These are phyloP conservation scores for Beris morrisii DNA, from an alignment of 2,888 invertebrate genomes.

Conservation along the genomic window DNA sequence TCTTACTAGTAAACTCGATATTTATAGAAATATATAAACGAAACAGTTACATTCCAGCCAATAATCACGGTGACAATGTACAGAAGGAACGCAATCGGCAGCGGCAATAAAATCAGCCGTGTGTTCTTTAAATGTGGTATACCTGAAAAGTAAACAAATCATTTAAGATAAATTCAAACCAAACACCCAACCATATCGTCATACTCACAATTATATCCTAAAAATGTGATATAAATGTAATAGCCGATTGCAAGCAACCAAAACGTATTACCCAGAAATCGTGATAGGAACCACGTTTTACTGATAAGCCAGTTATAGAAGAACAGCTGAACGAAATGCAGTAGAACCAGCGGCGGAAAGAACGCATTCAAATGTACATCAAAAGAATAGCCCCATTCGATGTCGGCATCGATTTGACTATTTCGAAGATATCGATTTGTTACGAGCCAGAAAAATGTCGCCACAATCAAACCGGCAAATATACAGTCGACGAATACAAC, in stretches of 20 bases:
- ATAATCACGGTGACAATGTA: constrained; percentile 77
- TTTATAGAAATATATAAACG: constrained; percentile 81
- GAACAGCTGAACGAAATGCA: constrained; percentile 90
- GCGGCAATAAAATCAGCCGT: constrained; percentile 78
- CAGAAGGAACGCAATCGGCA: constrained; percentile 74
- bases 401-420: constrained; percentile 56
- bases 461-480: constrained; percentile 80
- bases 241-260: constrained; percentile 91
- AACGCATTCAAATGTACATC: constrained; percentile 99
- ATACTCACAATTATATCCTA: constrained; percentile 90
- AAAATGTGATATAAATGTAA: constrained; percentile 95
- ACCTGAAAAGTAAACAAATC: constrained; percentile 61
- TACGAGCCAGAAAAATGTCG: constrained; percentile 85
- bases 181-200: neutral
- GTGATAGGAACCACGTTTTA: constrained; percentile 75
- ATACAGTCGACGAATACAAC: constrained; percentile 95
- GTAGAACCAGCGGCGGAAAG: constrained; percentile 91
- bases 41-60: constrained; percentile 81
- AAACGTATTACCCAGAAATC: constrained; percentile 86
- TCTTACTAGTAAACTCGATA: constrained; percentile 63
- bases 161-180: neutral
- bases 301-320: constrained; percentile 82
- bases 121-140: constrained; percentile 85
- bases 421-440: constrained; percentile 52
- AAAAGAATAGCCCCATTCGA: constrained; percentile 99